phyloP scores from a whole-genome alignment of 1,140 invertebrate species.

The Caenorhabditis tropicalis region DNA sequence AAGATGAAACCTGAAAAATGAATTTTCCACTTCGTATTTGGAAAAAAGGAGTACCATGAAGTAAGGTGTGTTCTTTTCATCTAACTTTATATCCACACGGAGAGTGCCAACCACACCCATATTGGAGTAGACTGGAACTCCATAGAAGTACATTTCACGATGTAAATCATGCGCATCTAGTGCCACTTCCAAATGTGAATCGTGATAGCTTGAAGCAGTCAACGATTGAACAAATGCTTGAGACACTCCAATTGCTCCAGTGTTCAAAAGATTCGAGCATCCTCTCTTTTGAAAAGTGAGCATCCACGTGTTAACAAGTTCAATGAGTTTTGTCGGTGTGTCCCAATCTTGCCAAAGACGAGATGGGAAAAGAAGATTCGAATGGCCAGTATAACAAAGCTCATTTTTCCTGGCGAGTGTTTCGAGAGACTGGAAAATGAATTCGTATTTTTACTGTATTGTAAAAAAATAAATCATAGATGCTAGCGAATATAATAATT shows the following conservation, averaged over 20 bases:
- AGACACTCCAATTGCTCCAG: slow-evolving; percentile 63
- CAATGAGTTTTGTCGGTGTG: slow-evolving; percentile 57
- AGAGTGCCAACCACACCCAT: slow-evolving; percentile 49
- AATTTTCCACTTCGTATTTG: not conserved
- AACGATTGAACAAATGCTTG: slow-evolving; percentile 67
- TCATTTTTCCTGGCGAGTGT: slow-evolving; percentile 48
- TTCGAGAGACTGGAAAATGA: slow-evolving; percentile 54
- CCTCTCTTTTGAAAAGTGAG: slow-evolving; percentile 65
- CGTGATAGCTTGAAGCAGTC: slow-evolving; percentile 62
- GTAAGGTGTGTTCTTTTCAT: slow-evolving; percentile 59
- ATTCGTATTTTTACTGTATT: too few species aligned
- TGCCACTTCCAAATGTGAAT: slow-evolving; percentile 61
- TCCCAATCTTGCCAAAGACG: slow-evolving; percentile 65
- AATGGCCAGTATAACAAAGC: slow-evolving; percentile 66
- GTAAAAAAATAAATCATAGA: not conserved
- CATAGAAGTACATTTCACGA: slow-evolving; percentile 57
- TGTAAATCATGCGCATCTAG: slow-evolving; percentile 67
- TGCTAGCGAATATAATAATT: not conserved
- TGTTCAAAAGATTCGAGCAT: slow-evolving; percentile 60
- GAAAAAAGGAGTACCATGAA: slow-evolving; percentile 25
- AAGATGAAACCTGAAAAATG: slow-evolving; percentile 53
- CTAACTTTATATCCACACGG: slow-evolving; percentile 60
- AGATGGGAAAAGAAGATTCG: slow-evolving; percentile 64
- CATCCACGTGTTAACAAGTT: slow-evolving; percentile 62
- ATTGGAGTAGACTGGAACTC: slow-evolving; percentile 52